Evolutionary conservation across 2,888 invertebrate genomes (phyloP).

Genomic region (Epistrophella euchroma): DNA sequence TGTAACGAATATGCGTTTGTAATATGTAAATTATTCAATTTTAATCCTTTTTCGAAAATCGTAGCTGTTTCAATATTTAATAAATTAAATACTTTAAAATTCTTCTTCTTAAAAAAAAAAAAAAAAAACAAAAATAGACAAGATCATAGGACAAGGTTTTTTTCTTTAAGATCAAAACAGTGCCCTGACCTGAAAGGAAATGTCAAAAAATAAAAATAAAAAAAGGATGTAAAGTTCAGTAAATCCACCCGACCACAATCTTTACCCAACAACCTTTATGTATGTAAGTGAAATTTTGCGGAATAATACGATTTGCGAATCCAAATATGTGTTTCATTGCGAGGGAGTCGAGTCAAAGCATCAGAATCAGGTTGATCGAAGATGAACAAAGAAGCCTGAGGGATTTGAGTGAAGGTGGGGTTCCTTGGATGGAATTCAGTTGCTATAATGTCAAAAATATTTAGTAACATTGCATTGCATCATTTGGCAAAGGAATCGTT

Average conservation of each 20-base stretch:
- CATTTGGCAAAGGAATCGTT: constrained; percentile 74
- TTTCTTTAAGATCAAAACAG: not conserved
- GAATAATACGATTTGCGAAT: constrained; percentile 52
- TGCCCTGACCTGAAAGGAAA: constrained; percentile 20
- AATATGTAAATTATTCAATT: no score
- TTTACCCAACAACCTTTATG: not conserved
- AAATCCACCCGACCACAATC: constrained; percentile 14
- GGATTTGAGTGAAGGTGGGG: not conserved
- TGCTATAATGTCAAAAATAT: constrained; percentile 71
- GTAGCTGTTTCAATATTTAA: no score
- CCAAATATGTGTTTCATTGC: constrained; percentile 55
- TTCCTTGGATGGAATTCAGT: constrained; percentile 33
- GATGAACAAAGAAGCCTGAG: constrained; percentile 21
- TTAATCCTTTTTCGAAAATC: no score
- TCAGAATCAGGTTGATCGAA: constrained; percentile 31
- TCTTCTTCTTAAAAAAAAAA: no score
- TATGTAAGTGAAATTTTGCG: constrained; percentile 60
- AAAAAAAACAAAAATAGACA: not conserved
- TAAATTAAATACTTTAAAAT: no score
- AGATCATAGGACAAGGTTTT: not conserved
- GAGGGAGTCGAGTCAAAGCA: not conserved
- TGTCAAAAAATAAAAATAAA: not conserved
- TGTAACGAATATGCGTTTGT: no score
- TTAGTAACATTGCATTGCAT: constrained; percentile 72
- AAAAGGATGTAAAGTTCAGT: not conserved